phyloP scores from a whole-genome alignment of 2,113 vertebrate species.

The Caretta caretta region DNA sequence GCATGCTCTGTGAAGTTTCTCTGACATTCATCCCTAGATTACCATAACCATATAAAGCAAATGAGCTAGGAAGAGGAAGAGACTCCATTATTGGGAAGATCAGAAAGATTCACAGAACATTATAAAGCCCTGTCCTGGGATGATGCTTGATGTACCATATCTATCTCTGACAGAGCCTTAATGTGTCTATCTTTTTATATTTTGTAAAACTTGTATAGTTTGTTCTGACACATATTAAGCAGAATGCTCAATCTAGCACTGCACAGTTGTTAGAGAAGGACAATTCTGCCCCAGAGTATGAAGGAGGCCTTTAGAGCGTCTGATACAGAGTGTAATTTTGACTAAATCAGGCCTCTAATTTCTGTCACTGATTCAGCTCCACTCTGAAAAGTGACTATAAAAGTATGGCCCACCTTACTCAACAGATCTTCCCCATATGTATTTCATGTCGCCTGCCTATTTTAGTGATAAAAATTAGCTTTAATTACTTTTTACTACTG shows the following conservation, averaged over 20 bases:
- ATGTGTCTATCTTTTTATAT: not conserved
- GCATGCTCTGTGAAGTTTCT: not conserved
- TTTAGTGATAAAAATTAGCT: not conserved
- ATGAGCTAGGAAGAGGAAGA: not conserved
- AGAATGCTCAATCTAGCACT: not conserved
- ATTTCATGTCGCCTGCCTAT: not conserved
- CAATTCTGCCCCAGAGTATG: not conserved
- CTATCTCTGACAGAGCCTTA: not conserved
- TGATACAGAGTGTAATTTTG: not conserved
- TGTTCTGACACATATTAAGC: not conserved
- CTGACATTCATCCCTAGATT: not conserved
- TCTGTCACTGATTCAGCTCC: not conserved
- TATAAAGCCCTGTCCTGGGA: not conserved
- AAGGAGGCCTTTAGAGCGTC: not conserved
- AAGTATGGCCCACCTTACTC: not conserved
- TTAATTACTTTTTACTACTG: not conserved
- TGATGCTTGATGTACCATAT: not conserved
- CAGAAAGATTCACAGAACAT: not conserved
- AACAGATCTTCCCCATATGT: fast-evolving
- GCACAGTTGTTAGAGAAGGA: not conserved
- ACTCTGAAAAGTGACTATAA: not conserved
- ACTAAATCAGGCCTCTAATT: not conserved
- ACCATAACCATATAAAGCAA: not conserved
- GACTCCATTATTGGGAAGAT: not conserved
- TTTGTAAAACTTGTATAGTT: not conserved